These are phyloP conservation scores for Clitarchus hookeri DNA, from an alignment of 2,888 invertebrate genomes.

Conservation along the genomic window DNA sequence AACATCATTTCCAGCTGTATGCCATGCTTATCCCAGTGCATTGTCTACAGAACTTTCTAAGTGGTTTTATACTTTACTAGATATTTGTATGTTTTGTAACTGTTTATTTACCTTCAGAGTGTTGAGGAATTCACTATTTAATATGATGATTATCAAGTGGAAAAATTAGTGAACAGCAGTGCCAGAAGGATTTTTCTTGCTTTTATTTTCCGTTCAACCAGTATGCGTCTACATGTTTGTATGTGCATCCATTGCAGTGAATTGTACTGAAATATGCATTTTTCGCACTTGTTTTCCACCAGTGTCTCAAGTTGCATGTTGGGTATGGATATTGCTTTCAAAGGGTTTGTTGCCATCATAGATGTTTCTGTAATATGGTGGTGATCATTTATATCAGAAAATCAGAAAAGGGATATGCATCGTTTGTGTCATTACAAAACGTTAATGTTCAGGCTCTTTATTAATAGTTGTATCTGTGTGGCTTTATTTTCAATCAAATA, in stretches of 20 bases:
- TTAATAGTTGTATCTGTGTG: background rate
- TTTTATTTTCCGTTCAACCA: background rate
- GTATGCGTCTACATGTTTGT: background rate
- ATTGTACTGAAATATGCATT: conserved; percentile 8
- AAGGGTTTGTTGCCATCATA: background rate
- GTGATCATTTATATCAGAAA: background rate
- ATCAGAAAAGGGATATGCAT: background rate
- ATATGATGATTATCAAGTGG: background rate
- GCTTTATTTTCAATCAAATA: background rate
- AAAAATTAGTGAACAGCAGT: background rate
- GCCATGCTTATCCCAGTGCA: background rate
- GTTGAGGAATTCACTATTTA: background rate
- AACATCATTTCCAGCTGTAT: background rate
- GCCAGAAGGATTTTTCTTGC: conserved; percentile 14
- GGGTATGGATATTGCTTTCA: background rate
- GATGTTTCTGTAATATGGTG: background rate
- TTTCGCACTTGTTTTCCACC: background rate
- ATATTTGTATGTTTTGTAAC: background rate
- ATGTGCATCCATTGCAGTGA: conserved; percentile 8
- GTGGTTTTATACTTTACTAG: conserved; percentile 3
- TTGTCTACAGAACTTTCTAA: background rate
- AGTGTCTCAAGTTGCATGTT: background rate
- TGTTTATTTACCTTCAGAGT: background rate
- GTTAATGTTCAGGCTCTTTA: background rate
- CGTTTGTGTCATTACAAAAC: background rate